Evolutionary conservation across 2,888 invertebrate species (phyloP), one percentile per base, ranked within the genome.

Genomic region (Pachydiplax longipennis): DNA sequence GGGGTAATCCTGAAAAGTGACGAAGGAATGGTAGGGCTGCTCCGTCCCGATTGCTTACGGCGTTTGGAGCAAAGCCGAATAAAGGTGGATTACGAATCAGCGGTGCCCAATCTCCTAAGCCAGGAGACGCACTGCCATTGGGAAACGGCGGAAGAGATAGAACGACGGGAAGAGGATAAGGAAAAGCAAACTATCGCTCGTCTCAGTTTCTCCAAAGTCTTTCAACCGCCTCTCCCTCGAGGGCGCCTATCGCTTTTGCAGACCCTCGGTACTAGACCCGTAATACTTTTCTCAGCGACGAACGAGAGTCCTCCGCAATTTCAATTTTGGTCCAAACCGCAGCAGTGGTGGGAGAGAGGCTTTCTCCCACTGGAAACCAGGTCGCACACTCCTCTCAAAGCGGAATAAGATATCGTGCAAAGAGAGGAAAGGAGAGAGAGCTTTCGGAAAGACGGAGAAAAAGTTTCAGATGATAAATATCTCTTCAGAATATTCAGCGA

Each of bases 101-200:
- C 87, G 87, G 87, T 87, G 87, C 87, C 87, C 87, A 87, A 87
- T 87, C 87, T 87, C 61, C 87, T 87, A 87, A 87, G 87, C 87
- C 87, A 37, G 87, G 61, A 87, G 61, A 87, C 87, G 87, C 83
- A 83, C 58, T 37, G 61, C 83, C 53, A 53, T 31, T 53, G 83
- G 83, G 83, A 83, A 58, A 61, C n/a, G 48, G 35, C 80, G 80
- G 18, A 40, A 44, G n/a, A 44, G 81, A 44, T 22, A 35, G 40
- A 65, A 25, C 65, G 65, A 25, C 44, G 44, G 44, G 44, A 44
- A 44, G 44, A 44, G 44, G 65, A 65, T 65, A n/a, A 65, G 65
- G 65, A 73, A 25, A 73, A 25, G 73, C 25, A 73, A 73, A 73
- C 25, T 37, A 81, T 81, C 81, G 81, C 40, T 10, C 40, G 35